These are phyloP conservation scores for Oreochromis spilurus DNA, from an alignment of 2,113 vertebrate species.

Conservation along the genomic window DNA sequence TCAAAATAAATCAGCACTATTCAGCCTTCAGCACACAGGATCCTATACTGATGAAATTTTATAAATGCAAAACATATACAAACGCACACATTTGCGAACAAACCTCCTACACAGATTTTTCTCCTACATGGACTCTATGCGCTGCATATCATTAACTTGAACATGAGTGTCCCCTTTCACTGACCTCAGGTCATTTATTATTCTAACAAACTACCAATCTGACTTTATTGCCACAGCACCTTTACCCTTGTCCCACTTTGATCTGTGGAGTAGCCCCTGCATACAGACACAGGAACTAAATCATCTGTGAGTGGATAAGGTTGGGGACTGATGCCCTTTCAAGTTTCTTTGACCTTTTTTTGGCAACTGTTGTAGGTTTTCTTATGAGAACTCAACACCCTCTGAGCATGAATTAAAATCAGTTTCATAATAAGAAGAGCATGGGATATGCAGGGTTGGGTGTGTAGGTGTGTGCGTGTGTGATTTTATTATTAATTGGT, in stretches of 20 bases:
- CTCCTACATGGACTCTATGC: neutral
- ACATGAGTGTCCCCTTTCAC: neutral
- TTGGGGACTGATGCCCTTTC: conserved; percentile 35
- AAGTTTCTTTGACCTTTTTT: conserved; percentile 48
- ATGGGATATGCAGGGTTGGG: neutral
- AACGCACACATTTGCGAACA: fast-evolving
- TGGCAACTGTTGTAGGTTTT: neutral
- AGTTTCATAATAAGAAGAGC: neutral
- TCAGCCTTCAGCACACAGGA: neutral
- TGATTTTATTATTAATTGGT: conserved; percentile 53
- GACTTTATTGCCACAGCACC: neutral
- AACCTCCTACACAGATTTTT: neutral
- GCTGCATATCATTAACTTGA: conserved; percentile 7
- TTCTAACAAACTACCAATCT: conserved; percentile 26
- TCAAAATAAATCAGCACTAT: neutral
- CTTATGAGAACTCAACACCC: conserved; percentile 8
- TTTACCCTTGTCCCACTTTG: neutral
- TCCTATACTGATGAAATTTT: neutral
- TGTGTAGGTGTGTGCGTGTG: neutral
- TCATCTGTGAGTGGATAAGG: conserved; percentile 43
- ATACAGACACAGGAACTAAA: conserved; percentile 24
- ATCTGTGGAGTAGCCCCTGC: neutral
- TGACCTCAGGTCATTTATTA: conserved; percentile 12
- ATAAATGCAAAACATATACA: neutral
- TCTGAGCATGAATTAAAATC: conserved; percentile 10